phyloP scores from a whole-genome alignment of 53 echinoderm and acorn worm species.

The Holothuria leucospilota region DNA sequence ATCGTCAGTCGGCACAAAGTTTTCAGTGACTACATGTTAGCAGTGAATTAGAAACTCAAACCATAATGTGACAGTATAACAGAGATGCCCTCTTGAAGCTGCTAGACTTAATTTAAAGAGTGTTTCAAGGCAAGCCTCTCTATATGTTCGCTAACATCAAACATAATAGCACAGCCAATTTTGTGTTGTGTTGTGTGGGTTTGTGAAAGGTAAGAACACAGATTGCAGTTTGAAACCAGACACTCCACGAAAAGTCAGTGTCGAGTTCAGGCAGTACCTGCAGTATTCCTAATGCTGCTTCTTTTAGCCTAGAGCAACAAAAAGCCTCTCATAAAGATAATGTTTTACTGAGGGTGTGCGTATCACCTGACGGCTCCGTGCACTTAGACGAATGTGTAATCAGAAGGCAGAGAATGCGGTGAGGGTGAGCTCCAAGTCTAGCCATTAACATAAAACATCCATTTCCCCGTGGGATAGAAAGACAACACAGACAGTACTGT shows the following conservation, averaged over 20 bases:
- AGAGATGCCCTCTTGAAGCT: too few relatives aligned
- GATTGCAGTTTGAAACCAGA: constrained; percentile 8
- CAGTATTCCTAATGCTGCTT: constrained; percentile 2
- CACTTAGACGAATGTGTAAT: constrained; percentile 40
- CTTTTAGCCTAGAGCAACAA: constrained; percentile 9
- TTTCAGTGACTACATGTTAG: too few relatives aligned
- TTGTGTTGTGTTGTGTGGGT: too few relatives aligned
- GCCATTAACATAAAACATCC: constrained; percentile 41
- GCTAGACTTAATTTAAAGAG: too few relatives aligned
- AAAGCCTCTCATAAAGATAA: constrained; percentile 18
- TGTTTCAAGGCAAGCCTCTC: too few relatives aligned
- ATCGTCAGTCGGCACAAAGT: too few relatives aligned
- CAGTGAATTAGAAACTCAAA: too few relatives aligned
- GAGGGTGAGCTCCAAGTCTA: not conserved
- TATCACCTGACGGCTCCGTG: constrained; percentile 20
- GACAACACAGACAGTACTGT: not conserved
- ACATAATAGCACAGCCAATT: too few relatives aligned
- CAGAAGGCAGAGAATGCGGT: not conserved
- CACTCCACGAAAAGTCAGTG: not conserved
- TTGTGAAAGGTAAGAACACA: too few relatives aligned
- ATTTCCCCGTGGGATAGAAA: not conserved
- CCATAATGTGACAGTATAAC: too few relatives aligned
- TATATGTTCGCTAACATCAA: too few relatives aligned
- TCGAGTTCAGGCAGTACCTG: not conserved
- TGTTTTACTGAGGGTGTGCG: constrained; percentile 8